phyloP scores from a whole-genome alignment of 2,797 vertebrate genomes.

The Myoxocephalus aenaeus region DNA sequence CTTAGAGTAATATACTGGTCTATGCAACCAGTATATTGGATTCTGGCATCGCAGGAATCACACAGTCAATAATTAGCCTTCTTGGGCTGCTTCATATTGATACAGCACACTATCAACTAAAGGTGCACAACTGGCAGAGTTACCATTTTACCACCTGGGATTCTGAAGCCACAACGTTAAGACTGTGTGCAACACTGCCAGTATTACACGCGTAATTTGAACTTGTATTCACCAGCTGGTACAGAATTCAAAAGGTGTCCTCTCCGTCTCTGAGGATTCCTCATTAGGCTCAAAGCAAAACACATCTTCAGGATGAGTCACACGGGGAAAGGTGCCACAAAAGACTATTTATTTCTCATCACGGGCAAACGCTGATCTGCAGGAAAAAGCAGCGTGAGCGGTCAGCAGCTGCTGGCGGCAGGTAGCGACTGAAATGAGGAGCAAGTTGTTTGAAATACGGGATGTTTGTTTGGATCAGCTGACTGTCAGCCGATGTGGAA shows the following conservation, averaged over 20 bases:
- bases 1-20: background rate
- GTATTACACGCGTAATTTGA: background rate
- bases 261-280: conserved; percentile 22
- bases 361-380: conserved; percentile 8
- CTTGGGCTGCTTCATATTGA: background rate
- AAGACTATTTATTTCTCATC: conserved; percentile 39
- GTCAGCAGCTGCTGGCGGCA: conserved; percentile 1
- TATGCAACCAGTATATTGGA: background rate
- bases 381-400: background rate
- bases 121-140: background rate
- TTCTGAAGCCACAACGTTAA: background rate
- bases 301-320: conserved; percentile 31
- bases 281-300: conserved; percentile 49
- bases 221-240: conserved; percentile 23
- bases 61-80: conserved; percentile 7
- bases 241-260: conserved; percentile 30
- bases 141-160: background rate
- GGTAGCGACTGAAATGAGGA: conserved; percentile 11
- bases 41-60: background rate
- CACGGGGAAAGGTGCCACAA: conserved; percentile 22
- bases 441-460: conserved; percentile 28
- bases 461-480: conserved; percentile 30
- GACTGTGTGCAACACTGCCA: background rate
- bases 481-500: conserved; percentile 9
- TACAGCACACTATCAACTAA: background rate